Base-by-base conservation (phyloP, 2,888 invertebrate genomes). In the Phyllotreta striolata region DNA sequence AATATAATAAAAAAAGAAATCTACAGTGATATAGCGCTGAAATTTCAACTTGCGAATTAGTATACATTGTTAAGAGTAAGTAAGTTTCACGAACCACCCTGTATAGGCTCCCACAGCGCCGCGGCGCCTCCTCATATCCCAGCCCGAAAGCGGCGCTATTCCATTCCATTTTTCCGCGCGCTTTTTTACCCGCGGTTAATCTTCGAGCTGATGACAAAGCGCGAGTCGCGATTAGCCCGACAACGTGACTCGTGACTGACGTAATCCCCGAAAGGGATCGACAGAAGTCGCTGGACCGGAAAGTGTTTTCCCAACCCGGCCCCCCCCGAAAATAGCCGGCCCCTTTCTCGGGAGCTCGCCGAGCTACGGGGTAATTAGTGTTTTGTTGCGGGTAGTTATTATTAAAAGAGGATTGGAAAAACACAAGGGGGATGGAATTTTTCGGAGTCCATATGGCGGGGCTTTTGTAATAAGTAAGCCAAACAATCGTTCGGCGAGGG, bases 251-350 rank as follows among this genome's bases (percentile, higher is more conserved):
- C 38, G 52, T 74, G 72, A 74, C 69, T 72, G 74, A 74, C 73
- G 69, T 74, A 72, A 76, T 70, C 69, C 70, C 59, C 66, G 66
- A 74, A 69, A 70, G 55, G 74, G 71, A 75, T 75, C 75, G 77
- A 77, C 73, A 75, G 75, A 68, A 75, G 69, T 72, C 74, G 73
- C 66, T 76, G 72, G 67, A 57, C 68, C 70, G 74, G 71, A 74
- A 76, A 72, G 66, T 67, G 65, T 70, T 66, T 73, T 71, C 61
- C 57, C 61, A 64, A 57, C n/a, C n/a, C 60, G 41, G 34, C 64
- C 64, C 64, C 52, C 24, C 24, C 24, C 24, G 2, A 4, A 56
- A 64, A 61, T 60, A 56, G 61, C 64, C 52, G 61, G 64, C 46
- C 64, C 60, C 64, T 13, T n/a, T 12, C 55, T 51, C 12, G 47